These are phyloP conservation scores for Danionella dracula DNA, from an alignment of 2,797 vertebrate species.

Conservation along the genomic window DNA sequence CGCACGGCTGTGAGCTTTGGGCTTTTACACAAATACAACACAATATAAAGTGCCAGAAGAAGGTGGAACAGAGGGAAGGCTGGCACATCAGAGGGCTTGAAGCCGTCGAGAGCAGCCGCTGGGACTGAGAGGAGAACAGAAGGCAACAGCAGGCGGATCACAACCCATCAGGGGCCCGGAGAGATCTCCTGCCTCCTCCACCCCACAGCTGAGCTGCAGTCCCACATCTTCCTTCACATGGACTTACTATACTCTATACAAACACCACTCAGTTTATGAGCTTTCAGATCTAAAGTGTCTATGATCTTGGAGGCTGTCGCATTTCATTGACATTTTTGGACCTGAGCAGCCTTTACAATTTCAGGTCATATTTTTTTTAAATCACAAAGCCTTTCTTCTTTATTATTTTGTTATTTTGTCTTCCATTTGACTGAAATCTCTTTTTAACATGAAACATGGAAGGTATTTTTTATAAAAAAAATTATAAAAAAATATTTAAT, in stretches of 20 bases:
- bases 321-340: too few relatives aligned
- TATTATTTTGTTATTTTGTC: too few relatives aligned
- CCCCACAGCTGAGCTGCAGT: slow-evolving; percentile 10
- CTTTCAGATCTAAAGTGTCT: neutral
- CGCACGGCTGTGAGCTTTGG: slow-evolving; percentile 57
- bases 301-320: neutral
- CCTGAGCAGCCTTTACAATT: too few relatives aligned
- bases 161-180: slow-evolving; percentile 59
- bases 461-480: too few relatives aligned
- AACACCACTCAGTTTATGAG: neutral
- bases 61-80: slow-evolving; percentile 55
- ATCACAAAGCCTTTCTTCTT: too few relatives aligned
- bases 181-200: slow-evolving; percentile 62
- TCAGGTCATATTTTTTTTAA: too few relatives aligned
- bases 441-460: too few relatives aligned
- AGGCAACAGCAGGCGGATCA: slow-evolving; percentile 68
- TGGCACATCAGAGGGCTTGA: slow-evolving; percentile 70
- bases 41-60: slow-evolving; percentile 59
- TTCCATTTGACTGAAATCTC: too few relatives aligned
- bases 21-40: slow-evolving; percentile 68
- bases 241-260: neutral
- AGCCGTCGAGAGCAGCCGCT: slow-evolving; percentile 48
- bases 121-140: slow-evolving; percentile 67
- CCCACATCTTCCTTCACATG: neutral
- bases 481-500: too few relatives aligned